Base-by-base conservation (phyloP, 2,888 invertebrate genomes). In the Lasius platythorax region DNA sequence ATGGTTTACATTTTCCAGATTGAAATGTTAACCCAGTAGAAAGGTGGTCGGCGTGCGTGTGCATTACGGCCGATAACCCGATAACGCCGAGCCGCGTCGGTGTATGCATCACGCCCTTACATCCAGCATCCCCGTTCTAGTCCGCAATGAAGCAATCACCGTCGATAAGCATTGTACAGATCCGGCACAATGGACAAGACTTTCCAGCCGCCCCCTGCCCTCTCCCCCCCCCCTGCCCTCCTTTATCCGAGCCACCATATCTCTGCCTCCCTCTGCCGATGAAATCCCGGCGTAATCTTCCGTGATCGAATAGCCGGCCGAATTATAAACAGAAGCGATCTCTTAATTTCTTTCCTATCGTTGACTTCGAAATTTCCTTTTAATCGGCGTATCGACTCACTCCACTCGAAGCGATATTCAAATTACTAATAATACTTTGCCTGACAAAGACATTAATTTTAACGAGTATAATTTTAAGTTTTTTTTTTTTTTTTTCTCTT, bases 151-250 rank as follows among this genome's bases (percentile, higher is more conserved):
- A 87, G 87, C 89, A 91, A 91, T 91, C 91, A 88, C 88, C 85
- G 88, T 91, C 89, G 91, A 91, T 91, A 91, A 91, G 88, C 91
- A 89, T 91, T 91, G 90, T 90, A 85, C 86, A 76, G 73, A 70
- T 84, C 82, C 74, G 61, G 76, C 85, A 91, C 91, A 91, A 91
- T 91, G 88, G 90, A 84, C 90, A 90, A 90, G 91, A 91, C 91
- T 91, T 91, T 91, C 85, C 85, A 85, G 86, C 87, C 85, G 72
- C 81, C 82, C 37, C 70, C 66, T 67, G 66, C 74, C 23, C 23
- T 23, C 23, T 23, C 81, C 61, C 56, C 40, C 40, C 82, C 68
- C 63, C 72, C 72, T 33, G 56, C 73, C 66, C 50, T 43, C 79
- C 43, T 67, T 53, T 64, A 66, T 66, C 72, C 79, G 61, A 66